Evolutionary conservation across 2,888 invertebrate species (phyloP).

Genomic region (Drosophila suboccidentalis): DNA sequence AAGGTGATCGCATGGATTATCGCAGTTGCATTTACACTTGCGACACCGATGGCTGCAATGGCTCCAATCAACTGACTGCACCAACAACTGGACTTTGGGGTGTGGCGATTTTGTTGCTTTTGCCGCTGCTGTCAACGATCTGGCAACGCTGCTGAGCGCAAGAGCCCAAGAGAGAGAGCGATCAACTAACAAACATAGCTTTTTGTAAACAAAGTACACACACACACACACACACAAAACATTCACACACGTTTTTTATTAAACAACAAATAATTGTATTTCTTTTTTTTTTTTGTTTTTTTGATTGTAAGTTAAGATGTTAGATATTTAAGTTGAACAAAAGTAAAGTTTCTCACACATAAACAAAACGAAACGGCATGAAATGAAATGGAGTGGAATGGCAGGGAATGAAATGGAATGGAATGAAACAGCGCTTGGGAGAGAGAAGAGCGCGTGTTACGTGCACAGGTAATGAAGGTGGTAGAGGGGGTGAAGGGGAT

Average conservation of each 20-base stretch:
- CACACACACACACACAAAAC: constrained; percentile 16
- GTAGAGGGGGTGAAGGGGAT: background rate
- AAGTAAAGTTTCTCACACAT: constrained; percentile 51
- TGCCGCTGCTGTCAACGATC: constrained; percentile 28
- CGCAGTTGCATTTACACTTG: constrained; percentile 96
- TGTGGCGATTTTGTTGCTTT: constrained; percentile 42
- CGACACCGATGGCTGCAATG: constrained; percentile 93
- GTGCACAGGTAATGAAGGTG: background rate
- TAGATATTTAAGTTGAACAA: constrained; percentile 42
- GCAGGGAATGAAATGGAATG: constrained; percentile 17
- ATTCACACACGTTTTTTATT: constrained; percentile 5
- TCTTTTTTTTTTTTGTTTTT: constrained; percentile 52
- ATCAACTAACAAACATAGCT: constrained; percentile 49
- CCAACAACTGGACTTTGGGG: constrained; percentile 37
- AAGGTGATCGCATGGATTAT: constrained; percentile 94
- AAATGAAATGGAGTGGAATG: constrained; percentile 9
- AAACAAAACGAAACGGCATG: constrained; percentile 14
- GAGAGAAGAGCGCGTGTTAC: constrained; percentile 20
- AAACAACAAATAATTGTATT: constrained; percentile 10
- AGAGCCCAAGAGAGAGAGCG: constrained; percentile 8
- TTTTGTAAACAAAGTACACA: constrained; percentile 58
- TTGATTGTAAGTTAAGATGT: constrained; percentile 34
- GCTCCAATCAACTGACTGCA: constrained; percentile 79
- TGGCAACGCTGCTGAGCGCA: constrained; percentile 57
- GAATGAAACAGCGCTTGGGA: constrained; percentile 28